Evolutionary conservation across 2,113 vertebrate species (phyloP).

Genomic region (Menidia beryllina): DNA sequence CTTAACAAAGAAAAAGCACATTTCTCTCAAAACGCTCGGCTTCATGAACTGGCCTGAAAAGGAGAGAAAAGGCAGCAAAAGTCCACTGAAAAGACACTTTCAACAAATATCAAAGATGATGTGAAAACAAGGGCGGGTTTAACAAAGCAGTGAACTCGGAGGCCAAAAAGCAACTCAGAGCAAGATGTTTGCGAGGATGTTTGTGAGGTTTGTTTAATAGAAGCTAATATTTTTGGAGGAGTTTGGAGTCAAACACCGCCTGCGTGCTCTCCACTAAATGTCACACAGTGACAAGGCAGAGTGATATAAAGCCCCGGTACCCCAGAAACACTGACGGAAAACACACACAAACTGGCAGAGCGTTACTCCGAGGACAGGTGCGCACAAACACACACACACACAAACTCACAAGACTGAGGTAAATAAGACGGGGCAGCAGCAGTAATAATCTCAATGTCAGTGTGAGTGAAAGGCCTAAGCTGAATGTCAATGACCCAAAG

Average conservation of each 20-base stretch:
- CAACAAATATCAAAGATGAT: too few species aligned
- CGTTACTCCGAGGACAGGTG: conserved; percentile 6
- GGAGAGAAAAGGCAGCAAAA: too few species aligned
- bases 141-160: too few species aligned
- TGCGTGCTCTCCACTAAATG: background rate
- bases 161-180: too few species aligned
- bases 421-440: conserved; percentile 44
- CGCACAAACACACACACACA: conserved; percentile 7
- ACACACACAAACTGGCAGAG: background rate
- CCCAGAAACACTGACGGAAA: background rate
- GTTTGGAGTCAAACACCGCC: conserved; percentile 7
- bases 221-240: too few species aligned
- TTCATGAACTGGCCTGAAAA: background rate
- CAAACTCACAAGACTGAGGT: conserved; percentile 32
- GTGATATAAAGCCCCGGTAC: background rate
- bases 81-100: background rate
- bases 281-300: background rate
- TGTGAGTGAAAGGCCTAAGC: conserved; percentile 33
- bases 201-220: too few species aligned
- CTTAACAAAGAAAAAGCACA: background rate
- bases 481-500: conserved; percentile 57
- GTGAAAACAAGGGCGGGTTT: too few species aligned
- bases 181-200: too few species aligned
- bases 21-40: too few species aligned
- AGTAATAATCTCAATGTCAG: conserved; percentile 62